Percentiles rank a stretch among this genome's conserved stretches.
phyloP scores from a whole-genome alignment of 2,888 invertebrate species.

The Caenorhabditis becei region DNA sequence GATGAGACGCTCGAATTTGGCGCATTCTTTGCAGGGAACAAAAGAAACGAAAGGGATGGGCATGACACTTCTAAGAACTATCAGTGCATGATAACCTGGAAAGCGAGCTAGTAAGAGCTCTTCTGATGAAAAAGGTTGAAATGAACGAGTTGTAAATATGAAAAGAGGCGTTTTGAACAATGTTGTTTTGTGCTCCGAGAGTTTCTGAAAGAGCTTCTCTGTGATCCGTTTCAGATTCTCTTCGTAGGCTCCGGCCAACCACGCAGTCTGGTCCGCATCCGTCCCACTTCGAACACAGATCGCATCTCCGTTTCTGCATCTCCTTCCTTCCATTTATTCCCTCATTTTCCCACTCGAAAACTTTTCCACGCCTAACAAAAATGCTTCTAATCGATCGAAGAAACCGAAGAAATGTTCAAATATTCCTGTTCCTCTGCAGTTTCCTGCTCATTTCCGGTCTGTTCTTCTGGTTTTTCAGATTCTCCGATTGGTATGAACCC shows the following conservation, averaged over 20 bases:
- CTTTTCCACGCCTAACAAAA: conserved; percentile 17
- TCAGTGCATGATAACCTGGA: too few species aligned
- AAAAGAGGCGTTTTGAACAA: too few species aligned
- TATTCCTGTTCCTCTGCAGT: conserved; percentile 27
- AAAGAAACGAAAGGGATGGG: neutral
- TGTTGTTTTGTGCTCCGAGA: too few species aligned
- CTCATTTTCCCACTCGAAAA: neutral
- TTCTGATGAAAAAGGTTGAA: too few species aligned
- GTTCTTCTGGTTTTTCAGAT: conserved; percentile 39
- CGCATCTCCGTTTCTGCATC: conserved; percentile 27
- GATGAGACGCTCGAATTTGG: conserved; percentile 5
- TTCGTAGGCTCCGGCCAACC: conserved; percentile 11
- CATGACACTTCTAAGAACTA: neutral
- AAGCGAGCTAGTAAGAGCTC: too few species aligned
- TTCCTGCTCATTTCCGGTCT: conserved; percentile 29
- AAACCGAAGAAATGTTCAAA: conserved; percentile 42
- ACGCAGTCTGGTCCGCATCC: conserved; percentile 18
- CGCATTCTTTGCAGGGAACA: conserved; percentile 25
- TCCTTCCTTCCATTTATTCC: conserved; percentile 1
- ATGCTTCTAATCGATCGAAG: conserved; percentile 39
- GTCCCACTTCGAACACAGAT: conserved; percentile 39
- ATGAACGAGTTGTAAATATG: too few species aligned
- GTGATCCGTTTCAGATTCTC: too few species aligned
- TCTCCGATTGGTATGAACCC: conserved; percentile 22
- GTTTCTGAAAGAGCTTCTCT: too few species aligned